Evolutionary conservation across 2,888 invertebrate genomes (phyloP).

Genomic region (Mythimna vitellina): DNA sequence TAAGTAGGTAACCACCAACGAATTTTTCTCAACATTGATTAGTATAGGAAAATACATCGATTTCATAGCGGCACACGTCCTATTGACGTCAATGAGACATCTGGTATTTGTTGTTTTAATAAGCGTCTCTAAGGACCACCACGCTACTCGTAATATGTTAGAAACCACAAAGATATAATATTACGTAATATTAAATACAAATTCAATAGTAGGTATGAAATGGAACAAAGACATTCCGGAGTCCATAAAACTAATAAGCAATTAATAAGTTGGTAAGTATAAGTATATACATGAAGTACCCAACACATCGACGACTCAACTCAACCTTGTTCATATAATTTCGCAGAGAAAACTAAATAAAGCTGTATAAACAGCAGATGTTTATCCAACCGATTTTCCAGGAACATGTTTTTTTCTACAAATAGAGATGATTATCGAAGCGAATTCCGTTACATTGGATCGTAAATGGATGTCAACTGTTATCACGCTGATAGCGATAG

Average conservation of each 20-base stretch:
- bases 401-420: constrained; percentile 51
- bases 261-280: not conserved
- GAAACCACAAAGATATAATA: constrained; percentile 19
- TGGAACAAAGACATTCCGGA: constrained; percentile 1
- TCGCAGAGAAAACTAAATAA: constrained; percentile 30
- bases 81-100: constrained; percentile 36
- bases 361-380: constrained; percentile 31
- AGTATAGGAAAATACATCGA: constrained; percentile 25
- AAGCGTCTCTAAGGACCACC: constrained; percentile 10
- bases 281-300: not conserved
- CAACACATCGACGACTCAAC: not conserved
- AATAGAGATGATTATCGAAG: constrained; percentile 60
- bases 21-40: not conserved
- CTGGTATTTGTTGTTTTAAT: constrained; percentile 41
- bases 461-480: constrained; percentile 67
- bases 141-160: not conserved
- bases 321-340: constrained; percentile 1
- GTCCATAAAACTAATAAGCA: not conserved
- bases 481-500: constrained; percentile 67
- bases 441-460: constrained; percentile 60
- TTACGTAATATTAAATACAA: constrained; percentile 9
- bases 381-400: constrained; percentile 33
- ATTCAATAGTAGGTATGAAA: not conserved
- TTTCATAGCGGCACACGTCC: constrained; percentile 8
- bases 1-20: not conserved